A percentile compares a stretch with the other conserved stretches of the same genome.
Conservation (phyloP, 2,888 invertebrate species). For the Dugesia japonica region DNA sequence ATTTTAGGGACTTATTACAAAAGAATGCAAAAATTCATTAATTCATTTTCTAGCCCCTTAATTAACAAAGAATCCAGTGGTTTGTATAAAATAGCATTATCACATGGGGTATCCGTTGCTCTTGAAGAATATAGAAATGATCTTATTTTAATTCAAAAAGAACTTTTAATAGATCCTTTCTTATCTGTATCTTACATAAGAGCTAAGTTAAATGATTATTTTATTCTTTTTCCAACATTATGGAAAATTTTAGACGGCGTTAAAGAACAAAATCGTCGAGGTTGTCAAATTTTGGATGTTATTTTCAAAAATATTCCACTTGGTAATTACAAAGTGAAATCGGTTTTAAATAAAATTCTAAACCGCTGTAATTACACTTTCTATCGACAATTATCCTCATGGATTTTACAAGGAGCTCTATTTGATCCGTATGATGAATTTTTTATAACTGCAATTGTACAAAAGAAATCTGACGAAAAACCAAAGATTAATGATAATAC, state of each 20-base stretch:
- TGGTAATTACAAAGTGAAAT: background rate
- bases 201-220: constrained; percentile 58
- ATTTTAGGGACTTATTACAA: constrained; percentile 43
- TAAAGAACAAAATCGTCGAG: constrained; percentile 51
- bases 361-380: constrained; percentile 62
- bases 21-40: constrained; percentile 39
- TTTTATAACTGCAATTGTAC: constrained; percentile 53
- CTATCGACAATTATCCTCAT: constrained; percentile 66
- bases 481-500: constrained; percentile 37
- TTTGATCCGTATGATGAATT: constrained; percentile 66
- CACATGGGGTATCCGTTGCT: constrained; percentile 61
- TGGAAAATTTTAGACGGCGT: constrained; percentile 47
- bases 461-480: constrained; percentile 24
- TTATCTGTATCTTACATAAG: constrained; percentile 61
- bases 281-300: constrained; percentile 60
- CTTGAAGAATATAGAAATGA: constrained; percentile 59
- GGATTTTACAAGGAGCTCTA: constrained; percentile 69
- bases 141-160: constrained; percentile 58
- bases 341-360: constrained; percentile 51
- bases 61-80: constrained; percentile 23
- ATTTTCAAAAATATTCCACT: constrained; percentile 54
- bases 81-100: constrained; percentile 63
- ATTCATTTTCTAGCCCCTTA: constrained; percentile 11
- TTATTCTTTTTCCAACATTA: constrained; percentile 50
- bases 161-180: constrained; percentile 58